Evolutionary conservation across 2,888 invertebrate genomes (phyloP).

Genomic region (Brachyptera putata): DNA sequence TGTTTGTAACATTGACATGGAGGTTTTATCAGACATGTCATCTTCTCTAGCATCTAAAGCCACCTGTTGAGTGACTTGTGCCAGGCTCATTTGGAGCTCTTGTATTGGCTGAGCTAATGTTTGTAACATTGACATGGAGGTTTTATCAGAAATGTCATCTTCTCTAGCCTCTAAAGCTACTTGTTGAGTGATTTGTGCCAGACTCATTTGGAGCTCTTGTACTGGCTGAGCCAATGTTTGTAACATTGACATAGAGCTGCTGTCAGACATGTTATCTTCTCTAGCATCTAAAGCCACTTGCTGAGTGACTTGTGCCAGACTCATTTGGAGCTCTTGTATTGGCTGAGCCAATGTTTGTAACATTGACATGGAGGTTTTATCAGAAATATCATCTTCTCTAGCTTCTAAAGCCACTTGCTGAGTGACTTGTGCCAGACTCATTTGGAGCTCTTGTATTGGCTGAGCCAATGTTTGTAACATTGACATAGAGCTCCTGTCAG

Average conservation of each 20-base stretch:
- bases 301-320: slow-evolving; percentile 30
- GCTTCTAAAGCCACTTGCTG: slow-evolving; percentile 25
- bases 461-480: slow-evolving; percentile 24
- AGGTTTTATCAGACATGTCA: slow-evolving; percentile 24
- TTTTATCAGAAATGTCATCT: slow-evolving; percentile 36
- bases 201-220: slow-evolving; percentile 25
- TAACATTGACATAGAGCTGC: slow-evolving; percentile 4
- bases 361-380: slow-evolving; percentile 34
- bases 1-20: slow-evolving; percentile 27
- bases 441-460: slow-evolving; percentile 26
- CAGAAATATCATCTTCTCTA: slow-evolving; percentile 18
- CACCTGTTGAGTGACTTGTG: slow-evolving; percentile 39
- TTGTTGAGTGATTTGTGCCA: slow-evolving; percentile 38
- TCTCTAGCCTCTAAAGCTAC: slow-evolving; percentile 36
- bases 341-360: slow-evolving; percentile 40
- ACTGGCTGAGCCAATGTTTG: slow-evolving; percentile 25
- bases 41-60: slow-evolving; percentile 44
- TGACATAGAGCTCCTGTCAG: slow-evolving; percentile 32
- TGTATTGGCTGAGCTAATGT: slow-evolving; percentile 43
- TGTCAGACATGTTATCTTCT: slow-evolving; percentile 13
- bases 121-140: slow-evolving; percentile 41
- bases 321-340: slow-evolving; percentile 39
- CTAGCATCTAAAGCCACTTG: slow-evolving; percentile 25
- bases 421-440: slow-evolving; percentile 26
- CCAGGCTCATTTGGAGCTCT: slow-evolving; percentile 44